Evolutionary conservation across 2,113 vertebrate genomes (phyloP).

Genomic region (Gopherus evgoodei): DNA sequence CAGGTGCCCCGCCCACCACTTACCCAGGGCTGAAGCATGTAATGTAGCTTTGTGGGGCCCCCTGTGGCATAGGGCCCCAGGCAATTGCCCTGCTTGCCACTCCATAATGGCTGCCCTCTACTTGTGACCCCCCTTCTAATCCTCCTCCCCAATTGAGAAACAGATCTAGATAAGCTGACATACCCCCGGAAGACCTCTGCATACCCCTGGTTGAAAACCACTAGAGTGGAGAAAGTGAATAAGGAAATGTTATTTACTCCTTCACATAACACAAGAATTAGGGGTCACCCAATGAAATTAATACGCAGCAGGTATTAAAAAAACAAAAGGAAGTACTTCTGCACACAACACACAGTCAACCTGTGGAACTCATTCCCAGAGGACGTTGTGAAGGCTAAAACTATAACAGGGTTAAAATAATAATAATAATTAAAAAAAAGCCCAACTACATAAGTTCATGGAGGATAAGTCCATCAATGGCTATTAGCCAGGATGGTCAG

Average conservation of each 20-base stretch:
- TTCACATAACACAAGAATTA: background rate
- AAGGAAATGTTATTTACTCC: background rate
- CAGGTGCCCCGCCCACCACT: too few species aligned
- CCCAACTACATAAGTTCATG: background rate
- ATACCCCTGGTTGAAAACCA: too few species aligned
- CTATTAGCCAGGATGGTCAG: background rate
- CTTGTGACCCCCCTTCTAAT: too few species aligned
- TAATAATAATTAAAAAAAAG: too few species aligned
- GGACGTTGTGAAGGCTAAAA: background rate
- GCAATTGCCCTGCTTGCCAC: too few species aligned
- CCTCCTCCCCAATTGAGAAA: too few species aligned
- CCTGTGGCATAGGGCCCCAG: too few species aligned
- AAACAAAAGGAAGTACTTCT: background rate
- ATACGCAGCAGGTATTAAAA: background rate
- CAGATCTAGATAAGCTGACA: too few species aligned
- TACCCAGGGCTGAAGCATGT: too few species aligned
- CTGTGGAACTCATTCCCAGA: background rate
- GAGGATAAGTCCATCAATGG: background rate
- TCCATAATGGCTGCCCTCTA: too few species aligned
- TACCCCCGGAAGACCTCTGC: too few species aligned
- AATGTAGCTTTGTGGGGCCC: too few species aligned
- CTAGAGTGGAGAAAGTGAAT: background rate
- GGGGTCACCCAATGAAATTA: background rate
- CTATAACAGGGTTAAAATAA: background rate
- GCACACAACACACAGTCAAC: background rate